Conservation (phyloP, 2,113 vertebrate species). For the Hypanus sabinus region DNA sequence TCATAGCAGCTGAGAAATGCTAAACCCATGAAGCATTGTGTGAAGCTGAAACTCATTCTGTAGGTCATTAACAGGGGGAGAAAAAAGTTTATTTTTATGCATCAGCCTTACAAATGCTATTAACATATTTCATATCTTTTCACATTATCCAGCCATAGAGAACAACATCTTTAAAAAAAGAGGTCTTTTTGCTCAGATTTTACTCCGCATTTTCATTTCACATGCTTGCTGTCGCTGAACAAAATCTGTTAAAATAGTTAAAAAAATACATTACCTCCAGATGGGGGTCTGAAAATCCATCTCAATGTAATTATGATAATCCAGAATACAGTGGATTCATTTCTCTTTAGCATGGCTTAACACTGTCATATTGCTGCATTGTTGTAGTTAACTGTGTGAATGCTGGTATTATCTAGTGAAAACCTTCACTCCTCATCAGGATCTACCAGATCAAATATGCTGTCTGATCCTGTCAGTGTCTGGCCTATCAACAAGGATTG, state of each 20-base stretch:
- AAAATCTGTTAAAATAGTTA: constrained; percentile 81
- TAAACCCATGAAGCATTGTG: constrained; percentile 85
- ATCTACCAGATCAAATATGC: not conserved
- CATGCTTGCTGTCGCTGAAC: constrained; percentile 82
- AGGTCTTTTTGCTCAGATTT: constrained; percentile 73
- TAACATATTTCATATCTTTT: constrained; percentile 79
- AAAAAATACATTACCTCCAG: constrained; percentile 70
- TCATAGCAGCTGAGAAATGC: constrained; percentile 80
- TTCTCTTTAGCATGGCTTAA: constrained; percentile 36
- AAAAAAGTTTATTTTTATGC: constrained; percentile 82
- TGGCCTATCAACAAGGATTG: not conserved
- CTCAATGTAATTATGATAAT: constrained; percentile 90
- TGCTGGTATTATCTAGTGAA: not conserved
- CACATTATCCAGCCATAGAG: constrained; percentile 77
- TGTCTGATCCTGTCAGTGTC: not conserved
- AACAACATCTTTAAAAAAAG: constrained; percentile 58
- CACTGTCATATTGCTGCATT: constrained; percentile 9
- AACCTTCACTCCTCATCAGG: not conserved
- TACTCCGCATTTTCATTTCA: constrained; percentile 85
- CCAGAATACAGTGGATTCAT: constrained; percentile 71
- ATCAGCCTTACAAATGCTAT: constrained; percentile 90
- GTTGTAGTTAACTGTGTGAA: not conserved
- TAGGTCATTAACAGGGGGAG: constrained; percentile 71
- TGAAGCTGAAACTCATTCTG: constrained; percentile 84
- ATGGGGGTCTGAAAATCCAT: constrained; percentile 85